Conservation (phyloP, 2,888 invertebrate species). For the Amorpha juglandis region DNA sequence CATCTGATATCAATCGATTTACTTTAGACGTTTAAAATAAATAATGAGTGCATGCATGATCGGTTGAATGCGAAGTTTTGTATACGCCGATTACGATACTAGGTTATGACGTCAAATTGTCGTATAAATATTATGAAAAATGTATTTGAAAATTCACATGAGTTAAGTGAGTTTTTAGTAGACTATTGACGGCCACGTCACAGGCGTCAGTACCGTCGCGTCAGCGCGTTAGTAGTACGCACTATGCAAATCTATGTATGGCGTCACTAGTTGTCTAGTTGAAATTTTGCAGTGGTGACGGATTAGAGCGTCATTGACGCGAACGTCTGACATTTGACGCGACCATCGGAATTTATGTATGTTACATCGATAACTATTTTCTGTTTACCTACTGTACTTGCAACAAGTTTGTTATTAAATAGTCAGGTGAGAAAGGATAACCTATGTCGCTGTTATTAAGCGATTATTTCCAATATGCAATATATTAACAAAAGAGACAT, state of each 20-base stretch:
- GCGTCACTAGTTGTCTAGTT: too few relatives aligned
- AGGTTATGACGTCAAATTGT: neutral
- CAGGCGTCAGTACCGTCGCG: too few relatives aligned
- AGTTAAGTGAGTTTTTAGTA: neutral
- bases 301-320: too few relatives aligned
- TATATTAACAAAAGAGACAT: neutral
- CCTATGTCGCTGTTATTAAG: neutral
- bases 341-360: too few relatives aligned
- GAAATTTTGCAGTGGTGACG: too few relatives aligned
- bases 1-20: conserved; percentile 41
- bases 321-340: too few relatives aligned
- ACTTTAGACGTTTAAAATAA: conserved; percentile 51
- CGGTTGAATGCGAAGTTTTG: conserved; percentile 6
- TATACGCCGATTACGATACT: neutral
- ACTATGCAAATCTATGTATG: too few relatives aligned
- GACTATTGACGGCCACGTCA: too few relatives aligned
- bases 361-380: neutral
- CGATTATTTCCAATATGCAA: neutral
- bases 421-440: neutral
- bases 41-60: conserved; percentile 38
- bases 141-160: conserved; percentile 14
- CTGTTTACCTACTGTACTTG: neutral
- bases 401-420: neutral
- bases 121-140: conserved; percentile 3
- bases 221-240: too few relatives aligned